phyloP scores from a whole-genome alignment of 2,888 invertebrate genomes.

The Phoronis australis region DNA sequence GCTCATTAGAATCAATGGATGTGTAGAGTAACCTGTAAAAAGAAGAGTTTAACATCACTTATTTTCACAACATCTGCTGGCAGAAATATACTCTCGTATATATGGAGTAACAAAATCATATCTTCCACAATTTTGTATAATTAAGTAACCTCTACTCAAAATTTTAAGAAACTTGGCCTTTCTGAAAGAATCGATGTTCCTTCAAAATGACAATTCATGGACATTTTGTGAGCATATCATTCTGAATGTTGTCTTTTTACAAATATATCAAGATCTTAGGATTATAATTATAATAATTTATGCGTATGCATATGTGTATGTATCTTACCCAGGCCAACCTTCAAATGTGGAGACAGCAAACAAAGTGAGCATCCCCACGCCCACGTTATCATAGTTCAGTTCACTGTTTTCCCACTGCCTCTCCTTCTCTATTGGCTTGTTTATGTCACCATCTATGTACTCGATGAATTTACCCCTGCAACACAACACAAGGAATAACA shows the following conservation, averaged over 20 bases:
- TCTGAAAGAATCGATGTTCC: too few relatives aligned
- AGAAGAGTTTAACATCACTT: not conserved
- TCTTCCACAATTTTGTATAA: not conserved
- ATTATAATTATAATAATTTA: too few relatives aligned
- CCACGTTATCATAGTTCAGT: slow-evolving; percentile 98
- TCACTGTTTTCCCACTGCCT: slow-evolving; percentile 81
- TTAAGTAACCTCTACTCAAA: not conserved
- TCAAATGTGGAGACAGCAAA: slow-evolving; percentile 99
- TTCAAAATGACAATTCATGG: too few relatives aligned
- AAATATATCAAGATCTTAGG: too few relatives aligned
- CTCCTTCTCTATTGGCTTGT: slow-evolving; percentile 65
- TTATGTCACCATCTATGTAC: slow-evolving; percentile 82
- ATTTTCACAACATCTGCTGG: too few relatives aligned
- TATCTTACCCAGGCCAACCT: slow-evolving; percentile 96
- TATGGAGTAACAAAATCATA: not conserved
- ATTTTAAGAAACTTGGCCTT: not conserved
- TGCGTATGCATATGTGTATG: too few relatives aligned
- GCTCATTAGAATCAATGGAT: slow-evolving; percentile 95
- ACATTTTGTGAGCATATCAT: too few relatives aligned
- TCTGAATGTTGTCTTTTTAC: too few relatives aligned
- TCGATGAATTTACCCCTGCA: slow-evolving; percentile 91
- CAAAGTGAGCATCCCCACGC: slow-evolving; percentile 95
- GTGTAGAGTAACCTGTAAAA: slow-evolving; percentile 79
- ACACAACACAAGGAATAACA: too few relatives aligned
- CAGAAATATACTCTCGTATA: too few relatives aligned